Percentiles rank a stretch among this genome's conserved stretches.
These are phyloP conservation scores for Bombylius major DNA, from an alignment of 2,888 invertebrate species.

Conservation along the genomic window DNA sequence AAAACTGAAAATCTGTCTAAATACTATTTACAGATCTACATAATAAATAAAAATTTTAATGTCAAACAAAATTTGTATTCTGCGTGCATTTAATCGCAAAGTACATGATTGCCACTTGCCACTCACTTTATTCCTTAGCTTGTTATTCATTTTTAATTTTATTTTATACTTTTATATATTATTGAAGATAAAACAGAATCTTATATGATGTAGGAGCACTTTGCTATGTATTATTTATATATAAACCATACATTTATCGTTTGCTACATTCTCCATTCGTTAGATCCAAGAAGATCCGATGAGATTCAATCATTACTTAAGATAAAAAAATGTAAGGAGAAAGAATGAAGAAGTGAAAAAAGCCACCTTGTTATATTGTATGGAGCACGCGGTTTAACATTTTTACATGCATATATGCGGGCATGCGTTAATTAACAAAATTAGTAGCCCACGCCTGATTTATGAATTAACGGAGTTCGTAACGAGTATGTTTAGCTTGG, in stretches of 20 bases:
- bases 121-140: not conserved
- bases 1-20: not conserved
- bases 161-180: too few species aligned
- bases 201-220: too few species aligned
- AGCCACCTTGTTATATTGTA: slow-evolving; percentile 5
- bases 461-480: slow-evolving; percentile 26
- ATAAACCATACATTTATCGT: too few species aligned
- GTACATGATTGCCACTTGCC: slow-evolving; percentile 1
- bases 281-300: not conserved
- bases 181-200: too few species aligned
- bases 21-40: not conserved
- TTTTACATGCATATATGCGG: slow-evolving; percentile 3
- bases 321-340: too few species aligned
- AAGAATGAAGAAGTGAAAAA: not conserved
- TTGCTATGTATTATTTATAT: too few species aligned
- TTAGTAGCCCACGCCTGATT: slow-evolving; percentile 30
- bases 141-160: too few species aligned
- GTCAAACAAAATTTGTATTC: slow-evolving; percentile 5
- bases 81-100: slow-evolving; percentile 1
- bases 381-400: slow-evolving; percentile 12
- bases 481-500: slow-evolving; percentile 1
- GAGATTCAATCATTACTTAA: not conserved
- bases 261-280: too few species aligned
- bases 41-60: not conserved
- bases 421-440: slow-evolving; percentile 19